phyloP scores from a whole-genome alignment of 2,888 invertebrate genomes.

The Pterobdella sp. region DNA sequence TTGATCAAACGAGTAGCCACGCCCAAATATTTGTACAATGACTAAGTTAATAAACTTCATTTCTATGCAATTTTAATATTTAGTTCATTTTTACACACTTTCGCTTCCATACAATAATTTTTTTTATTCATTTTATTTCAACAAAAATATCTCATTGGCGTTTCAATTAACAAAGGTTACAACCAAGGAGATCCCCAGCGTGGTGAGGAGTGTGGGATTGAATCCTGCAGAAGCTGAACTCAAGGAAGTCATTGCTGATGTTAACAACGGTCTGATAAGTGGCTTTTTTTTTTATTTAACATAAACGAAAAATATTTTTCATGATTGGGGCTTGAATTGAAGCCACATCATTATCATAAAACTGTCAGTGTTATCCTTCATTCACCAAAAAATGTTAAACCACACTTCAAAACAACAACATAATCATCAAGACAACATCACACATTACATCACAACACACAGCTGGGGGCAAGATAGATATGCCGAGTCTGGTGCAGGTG shows the following conservation, averaged over 20 bases:
- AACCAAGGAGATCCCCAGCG: conserved; percentile 32
- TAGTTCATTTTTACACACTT: no score
- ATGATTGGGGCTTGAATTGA: no score
- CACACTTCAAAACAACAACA: not conserved
- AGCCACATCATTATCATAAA: no score
- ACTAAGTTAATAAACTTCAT: no score
- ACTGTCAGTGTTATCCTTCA: not conserved
- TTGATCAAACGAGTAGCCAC: no score
- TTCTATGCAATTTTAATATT: no score
- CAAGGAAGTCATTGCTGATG: conserved; percentile 36
- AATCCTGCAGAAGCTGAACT: conserved; percentile 37
- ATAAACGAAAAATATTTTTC: not conserved
- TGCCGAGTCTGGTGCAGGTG: conserved; percentile 27
- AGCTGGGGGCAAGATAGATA: conserved; percentile 36
- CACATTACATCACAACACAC: not conserved
- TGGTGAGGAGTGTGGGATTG: conserved; percentile 36
- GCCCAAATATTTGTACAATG: no score
- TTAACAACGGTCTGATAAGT: conserved; percentile 31
- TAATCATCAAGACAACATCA: not conserved
- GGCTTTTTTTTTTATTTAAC: not conserved
- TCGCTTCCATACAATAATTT: no score
- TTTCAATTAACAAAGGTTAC: conserved; percentile 15
- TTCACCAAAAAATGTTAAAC: not conserved
- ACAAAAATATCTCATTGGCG: no score
- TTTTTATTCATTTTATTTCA: no score